Evolutionary conservation across 2,888 invertebrate species (phyloP).

Genomic region (Scaptomyza flava): DNA sequence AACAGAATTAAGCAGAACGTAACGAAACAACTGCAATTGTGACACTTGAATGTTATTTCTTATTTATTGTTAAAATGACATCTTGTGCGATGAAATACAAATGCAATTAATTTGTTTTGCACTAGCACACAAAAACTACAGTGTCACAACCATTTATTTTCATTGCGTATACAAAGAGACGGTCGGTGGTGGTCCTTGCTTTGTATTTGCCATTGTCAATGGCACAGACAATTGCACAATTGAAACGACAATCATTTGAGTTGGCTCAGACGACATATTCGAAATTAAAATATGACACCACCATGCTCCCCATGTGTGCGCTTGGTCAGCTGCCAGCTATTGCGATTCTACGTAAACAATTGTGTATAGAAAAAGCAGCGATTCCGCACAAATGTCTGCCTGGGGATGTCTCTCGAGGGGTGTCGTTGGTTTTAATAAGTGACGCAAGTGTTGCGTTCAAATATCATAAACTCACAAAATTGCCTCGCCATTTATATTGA

Average conservation of each 20-base stretch:
- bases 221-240: constrained; percentile 11
- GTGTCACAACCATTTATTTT: constrained; percentile 8
- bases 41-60: constrained; percentile 2
- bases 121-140: neutral
- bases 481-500: neutral
- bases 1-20: neutral
- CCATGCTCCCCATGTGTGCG: constrained; percentile 16
- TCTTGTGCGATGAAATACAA: constrained; percentile 8
- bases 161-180: constrained; percentile 24
- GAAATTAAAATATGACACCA: constrained; percentile 35
- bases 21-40: constrained; percentile 1
- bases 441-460: constrained; percentile 8
- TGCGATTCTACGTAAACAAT: constrained; percentile 31
- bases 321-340: constrained; percentile 4
- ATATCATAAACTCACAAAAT: constrained; percentile 10
- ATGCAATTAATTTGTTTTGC: constrained; percentile 46
- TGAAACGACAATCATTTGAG: constrained; percentile 22
- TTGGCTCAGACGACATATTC: constrained; percentile 5
- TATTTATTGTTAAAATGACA: constrained; percentile 13
- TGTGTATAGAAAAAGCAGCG: neutral
- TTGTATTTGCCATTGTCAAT: neutral
- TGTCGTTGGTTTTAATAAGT: constrained; percentile 14
- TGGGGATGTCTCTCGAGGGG: neutral
- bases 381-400: neutral
- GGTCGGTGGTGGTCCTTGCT: neutral